Evolutionary conservation across 2,888 invertebrate genomes (phyloP), one percentile per base, ranked within the genome.

Genomic region (Glaucopsyche alexis): DNA sequence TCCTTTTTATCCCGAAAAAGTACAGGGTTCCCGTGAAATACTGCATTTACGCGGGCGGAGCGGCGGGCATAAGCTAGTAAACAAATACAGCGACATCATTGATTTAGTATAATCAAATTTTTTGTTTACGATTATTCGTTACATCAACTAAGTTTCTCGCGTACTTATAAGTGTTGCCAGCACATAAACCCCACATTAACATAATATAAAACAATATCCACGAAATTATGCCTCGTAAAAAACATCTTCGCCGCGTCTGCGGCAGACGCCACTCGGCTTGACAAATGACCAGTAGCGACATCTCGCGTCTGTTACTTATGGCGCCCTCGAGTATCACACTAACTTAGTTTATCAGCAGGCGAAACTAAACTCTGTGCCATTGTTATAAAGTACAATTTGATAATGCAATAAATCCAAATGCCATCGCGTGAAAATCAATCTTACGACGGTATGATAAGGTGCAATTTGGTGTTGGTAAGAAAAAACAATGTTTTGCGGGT

Each of bases 241-340:
- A 91, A 87, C 88, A 85, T 87, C 89, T 86, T 83, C 80, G 79
- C 78, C 75, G 78, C 80, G 83, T 81, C 88, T 92, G 92, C 71
- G 78, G 76, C 74, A 77, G 91, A 91, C 91, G 85, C 87, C 89
- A 91, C 92, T 92, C 89, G 90, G 83, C 75, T 85, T 91, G 91
- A 92, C 91, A 91, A 92, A 92, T 92, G 83, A 88, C 84, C 78
- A 80, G 78, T 82, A 79, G 85, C 85, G 87, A 85, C 90, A 89
- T 90, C 90, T 90, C 81, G 81, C 84, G 85, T 80, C 88, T 90
- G 90, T 84, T 86, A 86, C 84, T 88, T 90, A 91, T 87, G 90
- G 87, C 87, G 87, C 87, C 88, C 87, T 90, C 87, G 87, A 86
- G 82, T 87, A 86, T 83, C 81, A 76, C 75, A 76, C 79, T 77